Percentiles rank a stretch among this genome's conserved stretches.
phyloP scores from a whole-genome alignment of 2,113 vertebrate genomes.

The Chaetorhynchus papuensis region DNA sequence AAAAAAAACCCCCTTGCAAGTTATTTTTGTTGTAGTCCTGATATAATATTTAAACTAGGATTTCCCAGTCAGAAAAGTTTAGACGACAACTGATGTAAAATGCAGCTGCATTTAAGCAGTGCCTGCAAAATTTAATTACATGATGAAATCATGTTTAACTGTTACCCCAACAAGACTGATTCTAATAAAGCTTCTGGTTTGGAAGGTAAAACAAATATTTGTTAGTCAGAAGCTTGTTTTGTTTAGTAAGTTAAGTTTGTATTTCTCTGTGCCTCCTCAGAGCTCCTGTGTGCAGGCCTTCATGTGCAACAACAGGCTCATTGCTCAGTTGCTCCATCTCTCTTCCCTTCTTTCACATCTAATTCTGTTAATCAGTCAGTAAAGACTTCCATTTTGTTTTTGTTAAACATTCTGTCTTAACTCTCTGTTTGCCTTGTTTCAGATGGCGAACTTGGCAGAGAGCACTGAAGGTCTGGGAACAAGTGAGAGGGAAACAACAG shows the following conservation, averaged over 20 bases:
- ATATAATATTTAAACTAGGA: background rate
- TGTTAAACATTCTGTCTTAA: background rate
- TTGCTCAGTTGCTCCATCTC: background rate
- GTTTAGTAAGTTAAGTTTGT: background rate
- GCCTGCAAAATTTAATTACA: background rate
- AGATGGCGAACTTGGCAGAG: constrained; percentile 20
- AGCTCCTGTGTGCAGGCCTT: background rate
- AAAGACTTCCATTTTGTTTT: background rate
- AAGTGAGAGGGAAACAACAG: background rate
- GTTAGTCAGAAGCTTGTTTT: background rate
- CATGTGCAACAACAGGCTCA: accelerated
- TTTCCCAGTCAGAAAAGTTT: background rate
- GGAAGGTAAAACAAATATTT: background rate
- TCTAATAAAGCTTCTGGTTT: background rate
- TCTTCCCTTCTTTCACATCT: background rate
- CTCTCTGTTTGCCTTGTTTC: background rate
- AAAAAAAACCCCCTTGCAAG: background rate
- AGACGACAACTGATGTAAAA: background rate
- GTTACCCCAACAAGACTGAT: background rate
- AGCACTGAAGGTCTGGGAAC: background rate
- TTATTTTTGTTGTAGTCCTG: background rate
- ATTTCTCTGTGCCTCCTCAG: background rate
- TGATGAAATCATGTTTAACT: background rate
- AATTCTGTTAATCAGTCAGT: background rate
- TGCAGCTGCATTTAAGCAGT: background rate